A percentile compares a stretch with the other conserved stretches of the same genome.
Conservation (phyloP, 2,113 vertebrate genomes). For the Gulo gulo region DNA sequence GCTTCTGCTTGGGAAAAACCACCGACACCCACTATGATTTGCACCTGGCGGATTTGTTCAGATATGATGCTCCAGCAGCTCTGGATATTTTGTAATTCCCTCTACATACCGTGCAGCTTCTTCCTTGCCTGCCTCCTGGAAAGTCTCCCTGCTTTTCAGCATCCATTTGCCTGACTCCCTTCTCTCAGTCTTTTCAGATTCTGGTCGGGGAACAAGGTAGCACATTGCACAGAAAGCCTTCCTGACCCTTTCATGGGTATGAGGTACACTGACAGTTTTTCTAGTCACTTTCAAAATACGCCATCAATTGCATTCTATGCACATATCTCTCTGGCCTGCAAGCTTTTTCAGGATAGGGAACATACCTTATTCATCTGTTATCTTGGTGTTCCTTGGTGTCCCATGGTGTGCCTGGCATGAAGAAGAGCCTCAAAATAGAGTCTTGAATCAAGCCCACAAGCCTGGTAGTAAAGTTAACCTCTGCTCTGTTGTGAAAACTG, state of each 20-base stretch:
- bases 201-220: neutral
- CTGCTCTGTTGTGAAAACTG: neutral
- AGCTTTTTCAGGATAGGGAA: too few relatives aligned
- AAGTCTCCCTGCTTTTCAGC: neutral
- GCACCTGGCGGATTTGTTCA: neutral
- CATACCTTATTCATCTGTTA: neutral
- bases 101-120: neutral
- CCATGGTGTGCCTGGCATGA: neutral
- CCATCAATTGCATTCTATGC: neutral
- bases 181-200: neutral
- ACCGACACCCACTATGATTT: neutral
- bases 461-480: neutral
- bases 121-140: neutral
- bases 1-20: neutral
- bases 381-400: neutral
- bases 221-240: neutral
- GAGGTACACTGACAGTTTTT: neutral
- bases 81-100: neutral
- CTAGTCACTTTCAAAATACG: neutral
- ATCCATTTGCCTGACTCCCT: neutral
- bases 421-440: neutral
- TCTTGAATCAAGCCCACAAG: neutral
- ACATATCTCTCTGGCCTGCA: too few relatives aligned
- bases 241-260: neutral
- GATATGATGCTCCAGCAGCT: neutral